These are phyloP conservation scores for Mormoops blainvillei DNA, from an alignment of 2,113 vertebrate genomes.

Conservation along the genomic window DNA sequence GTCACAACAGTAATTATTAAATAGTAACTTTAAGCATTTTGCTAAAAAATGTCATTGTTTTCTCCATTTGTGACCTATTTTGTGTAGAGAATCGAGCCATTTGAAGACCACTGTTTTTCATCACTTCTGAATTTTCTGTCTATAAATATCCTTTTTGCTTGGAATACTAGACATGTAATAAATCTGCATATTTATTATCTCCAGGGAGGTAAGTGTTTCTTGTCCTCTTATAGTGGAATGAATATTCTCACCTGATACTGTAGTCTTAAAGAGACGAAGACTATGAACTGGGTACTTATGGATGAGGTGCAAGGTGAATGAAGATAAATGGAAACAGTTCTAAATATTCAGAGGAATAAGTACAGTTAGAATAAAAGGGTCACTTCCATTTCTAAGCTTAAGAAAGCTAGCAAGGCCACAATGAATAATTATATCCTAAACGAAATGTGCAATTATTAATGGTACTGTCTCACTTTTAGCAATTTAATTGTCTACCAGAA, in stretches of 20 bases:
- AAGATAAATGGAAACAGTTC: slow-evolving; percentile 61
- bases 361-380: slow-evolving; percentile 54
- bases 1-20: neutral
- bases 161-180: neutral
- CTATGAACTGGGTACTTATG: neutral
- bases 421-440: slow-evolving; percentile 68
- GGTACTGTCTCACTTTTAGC: slow-evolving; percentile 61
- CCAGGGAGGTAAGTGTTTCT: slow-evolving; percentile 12
- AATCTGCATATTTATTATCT: slow-evolving; percentile 57
- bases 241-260: slow-evolving; percentile 51
- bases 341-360: slow-evolving; percentile 50
- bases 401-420: slow-evolving; percentile 54
- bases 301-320: slow-evolving; percentile 47
- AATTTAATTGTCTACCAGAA: slow-evolving; percentile 72
- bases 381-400: slow-evolving; percentile 59
- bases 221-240: neutral
- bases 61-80: slow-evolving; percentile 35
- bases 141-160: slow-evolving; percentile 9
- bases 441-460: slow-evolving; percentile 65
- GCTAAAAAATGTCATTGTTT: neutral
- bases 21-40: neutral
- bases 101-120: neutral
- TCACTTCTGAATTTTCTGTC: neutral
- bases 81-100: neutral
- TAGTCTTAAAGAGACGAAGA: slow-evolving; percentile 56